Conservation (phyloP, 53 echinoderm and acorn worm species). For the Astropecten irregularis region DNA sequence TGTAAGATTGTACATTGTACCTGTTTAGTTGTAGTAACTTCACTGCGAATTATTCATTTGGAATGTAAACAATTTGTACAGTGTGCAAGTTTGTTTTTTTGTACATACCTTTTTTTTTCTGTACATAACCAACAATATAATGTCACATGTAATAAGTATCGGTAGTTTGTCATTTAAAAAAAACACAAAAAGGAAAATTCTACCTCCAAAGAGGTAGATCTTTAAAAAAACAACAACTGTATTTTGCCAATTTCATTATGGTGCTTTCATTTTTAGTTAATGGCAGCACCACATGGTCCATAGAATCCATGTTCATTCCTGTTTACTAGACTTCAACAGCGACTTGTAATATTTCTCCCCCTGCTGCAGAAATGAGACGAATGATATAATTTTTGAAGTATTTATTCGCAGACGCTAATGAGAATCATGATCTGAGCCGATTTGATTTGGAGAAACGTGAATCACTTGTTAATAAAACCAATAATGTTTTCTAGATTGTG, state of each 20-base stretch:
- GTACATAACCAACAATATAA: constrained; percentile 24
- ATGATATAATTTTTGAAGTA: too few species aligned
- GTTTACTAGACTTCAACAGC: too few species aligned
- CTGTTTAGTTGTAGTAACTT: neutral
- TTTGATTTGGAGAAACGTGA: too few species aligned
- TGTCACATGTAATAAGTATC: constrained; percentile 22
- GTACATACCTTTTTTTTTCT: neutral
- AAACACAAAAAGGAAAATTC: neutral
- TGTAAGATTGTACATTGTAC: too few species aligned
- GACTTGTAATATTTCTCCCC: too few species aligned
- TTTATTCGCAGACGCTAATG: too few species aligned
- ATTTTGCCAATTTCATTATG: constrained; percentile 34
- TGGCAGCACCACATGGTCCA: too few species aligned
- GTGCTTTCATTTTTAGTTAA: constrained; percentile 35
- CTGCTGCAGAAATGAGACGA: too few species aligned
- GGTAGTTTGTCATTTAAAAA: constrained; percentile 25
- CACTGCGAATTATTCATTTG: neutral
- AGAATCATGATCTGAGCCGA: too few species aligned
- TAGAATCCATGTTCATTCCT: too few species aligned
- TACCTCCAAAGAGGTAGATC: constrained; percentile 37
- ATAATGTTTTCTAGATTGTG: too few species aligned
- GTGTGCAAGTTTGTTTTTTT: neutral
- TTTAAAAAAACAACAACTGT: neutral
- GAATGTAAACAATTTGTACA: neutral
- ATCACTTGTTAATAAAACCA: too few species aligned